A percentile compares a stretch with the other conserved stretches of the same genome.
Conservation (phyloP, 2,888 invertebrate genomes). For the Sinelater perroti region DNA sequence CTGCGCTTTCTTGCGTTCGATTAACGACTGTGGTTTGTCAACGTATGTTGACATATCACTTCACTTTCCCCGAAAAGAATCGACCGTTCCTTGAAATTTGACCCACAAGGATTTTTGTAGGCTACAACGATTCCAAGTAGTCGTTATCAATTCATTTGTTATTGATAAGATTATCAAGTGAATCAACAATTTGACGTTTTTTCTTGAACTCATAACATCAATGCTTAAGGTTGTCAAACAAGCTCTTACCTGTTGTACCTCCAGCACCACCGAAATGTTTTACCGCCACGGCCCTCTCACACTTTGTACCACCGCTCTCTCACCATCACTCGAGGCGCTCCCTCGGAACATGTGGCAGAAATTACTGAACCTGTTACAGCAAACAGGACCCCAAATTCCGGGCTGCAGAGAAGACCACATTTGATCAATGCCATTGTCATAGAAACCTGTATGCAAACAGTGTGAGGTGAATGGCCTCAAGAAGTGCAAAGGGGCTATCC, state of each 20-base stretch:
- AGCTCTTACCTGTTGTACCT: conserved; percentile 4
- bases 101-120: no score
- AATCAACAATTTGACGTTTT: no score
- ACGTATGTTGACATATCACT: conserved; percentile 51
- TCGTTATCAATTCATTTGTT: no score
- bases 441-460: conserved; percentile 55
- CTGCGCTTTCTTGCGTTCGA: conserved; percentile 90
- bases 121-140: no score
- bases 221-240: not conserved
- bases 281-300: conserved; percentile 20
- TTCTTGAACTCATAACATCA: no score
- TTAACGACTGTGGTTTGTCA: conserved; percentile 65
- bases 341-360: conserved; percentile 30
- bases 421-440: conserved; percentile 56
- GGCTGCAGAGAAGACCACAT: conserved; percentile 41
- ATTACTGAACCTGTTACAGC: conserved; percentile 32
- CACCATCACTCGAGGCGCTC: conserved; percentile 22
- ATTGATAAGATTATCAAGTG: no score
- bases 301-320: conserved; percentile 27
- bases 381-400: conserved; percentile 21
- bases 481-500: conserved; percentile 11
- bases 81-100: no score
- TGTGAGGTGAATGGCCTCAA: conserved; percentile 52
- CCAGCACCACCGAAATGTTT: not conserved
- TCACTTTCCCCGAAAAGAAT: not conserved